These are phyloP conservation scores for Gobio occitaniae DNA, from an alignment of 2,797 vertebrate genomes.

Conservation along the genomic window DNA sequence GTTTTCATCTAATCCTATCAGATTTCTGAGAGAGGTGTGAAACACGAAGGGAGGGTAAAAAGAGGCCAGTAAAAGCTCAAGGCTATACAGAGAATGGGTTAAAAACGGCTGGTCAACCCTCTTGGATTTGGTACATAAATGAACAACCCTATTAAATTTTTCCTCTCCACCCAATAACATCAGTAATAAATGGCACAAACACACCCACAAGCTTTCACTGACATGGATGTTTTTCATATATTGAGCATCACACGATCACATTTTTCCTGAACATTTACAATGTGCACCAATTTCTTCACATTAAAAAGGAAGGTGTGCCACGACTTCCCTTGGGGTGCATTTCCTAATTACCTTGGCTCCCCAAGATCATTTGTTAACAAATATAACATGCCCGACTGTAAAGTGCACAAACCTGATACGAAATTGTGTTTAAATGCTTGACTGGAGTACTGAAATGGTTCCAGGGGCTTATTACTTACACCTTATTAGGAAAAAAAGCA, in stretches of 20 bases:
- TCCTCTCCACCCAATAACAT: not conserved
- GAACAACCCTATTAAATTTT: not conserved
- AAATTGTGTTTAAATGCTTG: constrained; percentile 71
- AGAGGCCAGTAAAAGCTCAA: constrained; percentile 62
- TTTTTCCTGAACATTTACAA: constrained; percentile 8
- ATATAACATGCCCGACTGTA: constrained; percentile 56
- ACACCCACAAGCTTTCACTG: constrained; percentile 11
- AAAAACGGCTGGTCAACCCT: constrained; percentile 37
- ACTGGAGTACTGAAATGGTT: constrained; percentile 66
- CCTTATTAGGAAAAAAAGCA: constrained; percentile 74
- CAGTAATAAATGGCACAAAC: not conserved
- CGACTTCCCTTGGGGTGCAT: constrained; percentile 51
- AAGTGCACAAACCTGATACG: constrained; percentile 59
- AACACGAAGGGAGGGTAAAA: constrained; percentile 69
- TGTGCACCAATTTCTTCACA: constrained; percentile 34
- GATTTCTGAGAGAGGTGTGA: constrained; percentile 66
- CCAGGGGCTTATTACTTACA: constrained; percentile 73
- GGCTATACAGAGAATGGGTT: constrained; percentile 37
- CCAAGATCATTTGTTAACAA: constrained; percentile 50
- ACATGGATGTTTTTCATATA: constrained; percentile 17
- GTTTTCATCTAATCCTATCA: constrained; percentile 68
- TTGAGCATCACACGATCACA: not conserved
- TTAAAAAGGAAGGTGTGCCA: constrained; percentile 34
- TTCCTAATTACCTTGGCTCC: constrained; percentile 54
- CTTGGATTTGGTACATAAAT: not conserved